Base-by-base conservation (phyloP, 2,113 vertebrate species). In the Lichenostomus cassidix region DNA sequence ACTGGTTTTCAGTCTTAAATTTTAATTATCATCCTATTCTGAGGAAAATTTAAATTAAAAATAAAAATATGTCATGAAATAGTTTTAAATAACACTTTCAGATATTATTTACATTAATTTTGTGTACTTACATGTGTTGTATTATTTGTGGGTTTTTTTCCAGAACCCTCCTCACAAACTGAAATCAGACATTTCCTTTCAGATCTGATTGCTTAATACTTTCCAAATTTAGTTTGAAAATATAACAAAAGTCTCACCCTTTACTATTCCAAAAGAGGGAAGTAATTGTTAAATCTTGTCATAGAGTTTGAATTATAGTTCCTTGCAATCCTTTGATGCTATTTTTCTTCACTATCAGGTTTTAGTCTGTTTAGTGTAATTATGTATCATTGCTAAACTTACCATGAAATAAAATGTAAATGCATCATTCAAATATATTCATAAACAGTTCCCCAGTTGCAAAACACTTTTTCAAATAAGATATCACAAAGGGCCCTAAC, bases 401-500 rank as follows among this genome's bases (percentile, higher is more conserved):
- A 78, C 12, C 41, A 60, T 0, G 3, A 94, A 87, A 56, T 65
- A 76, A 87, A 91, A 77, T 69, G 33, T 31, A 93, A 92, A 91
- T 59, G 5, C 46, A 60, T 79, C 65, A 15, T 76, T 41, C 75
- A 94, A 87, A 80, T 41, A 21, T 68, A 59, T 92, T 85, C 24
- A 91, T 69, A 85, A 94, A 75, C 23, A 41, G 39, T 59, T 94
- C 37, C 17, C 69, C 49, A 56, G 31, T 3, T 77, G 22, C 11
- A 52, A 94, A 94, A 89, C 22, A 53, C 11, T 67, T 93, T 93
- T 68, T 60, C 41, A 85, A 75, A 52, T 68, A 70, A 90, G 53
- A 69, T 76, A 83, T 82, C 71, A 91, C 42, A 87, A 91, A 82
- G 53, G 60, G 47, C 17, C 94, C 87, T 95, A 97, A 89, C 85